Evolutionary conservation across 2,797 vertebrate species (phyloP).

Genomic region (Ataeniobius toweri): DNA sequence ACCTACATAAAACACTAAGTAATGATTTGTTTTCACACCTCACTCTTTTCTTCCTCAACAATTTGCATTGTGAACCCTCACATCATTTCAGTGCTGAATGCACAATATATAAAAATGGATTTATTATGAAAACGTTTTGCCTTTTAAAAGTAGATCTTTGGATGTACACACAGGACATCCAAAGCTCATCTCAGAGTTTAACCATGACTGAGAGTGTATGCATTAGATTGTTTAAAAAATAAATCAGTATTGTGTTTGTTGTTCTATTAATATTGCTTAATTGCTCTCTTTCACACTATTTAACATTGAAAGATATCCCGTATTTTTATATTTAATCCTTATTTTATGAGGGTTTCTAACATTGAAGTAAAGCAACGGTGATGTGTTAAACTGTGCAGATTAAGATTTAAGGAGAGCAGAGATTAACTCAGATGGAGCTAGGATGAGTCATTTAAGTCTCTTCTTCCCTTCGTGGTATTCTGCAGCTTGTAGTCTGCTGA

Average conservation of each 20-base stretch:
- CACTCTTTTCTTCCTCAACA: not conserved
- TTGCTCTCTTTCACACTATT: not conserved
- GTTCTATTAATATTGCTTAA: not conserved
- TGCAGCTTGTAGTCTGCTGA: conserved; percentile 29
- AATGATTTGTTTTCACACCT: not conserved
- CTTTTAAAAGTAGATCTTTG: not conserved
- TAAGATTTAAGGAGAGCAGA: not conserved
- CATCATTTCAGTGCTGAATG: not conserved
- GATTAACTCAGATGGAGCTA: conserved; percentile 9
- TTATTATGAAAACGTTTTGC: too few species aligned
- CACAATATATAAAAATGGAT: not conserved
- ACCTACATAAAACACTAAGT: too few species aligned
- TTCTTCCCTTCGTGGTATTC: conserved; percentile 11
- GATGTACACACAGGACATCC: not conserved
- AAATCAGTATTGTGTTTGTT: not conserved
- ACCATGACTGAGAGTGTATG: not conserved
- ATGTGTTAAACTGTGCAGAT: not conserved
- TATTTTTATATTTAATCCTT: not conserved
- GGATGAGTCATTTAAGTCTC: conserved; percentile 22
- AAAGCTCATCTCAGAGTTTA: not conserved
- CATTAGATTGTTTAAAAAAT: not conserved
- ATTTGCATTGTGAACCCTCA: not conserved
- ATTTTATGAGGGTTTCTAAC: not conserved
- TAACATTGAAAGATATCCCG: not conserved
- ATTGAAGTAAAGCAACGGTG: not conserved